Conservation (phyloP, 37 sponge, comb jelly and placozoan genomes). For the Chondrilla cf. caribensis region DNA sequence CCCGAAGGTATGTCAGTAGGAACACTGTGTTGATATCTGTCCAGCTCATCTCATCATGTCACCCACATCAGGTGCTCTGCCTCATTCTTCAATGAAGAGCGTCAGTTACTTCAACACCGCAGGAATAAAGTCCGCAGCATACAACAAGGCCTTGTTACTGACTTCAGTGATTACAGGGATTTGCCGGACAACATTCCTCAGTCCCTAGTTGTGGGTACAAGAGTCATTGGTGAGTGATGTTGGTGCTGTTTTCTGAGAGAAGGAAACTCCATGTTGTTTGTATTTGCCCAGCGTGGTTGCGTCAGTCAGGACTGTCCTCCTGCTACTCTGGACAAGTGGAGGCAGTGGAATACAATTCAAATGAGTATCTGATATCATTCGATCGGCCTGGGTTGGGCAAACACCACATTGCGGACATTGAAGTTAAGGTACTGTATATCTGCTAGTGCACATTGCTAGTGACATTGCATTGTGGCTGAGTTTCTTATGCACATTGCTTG, state of each 20-base stretch:
- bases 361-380: constrained; percentile 82
- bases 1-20: constrained; percentile 56
- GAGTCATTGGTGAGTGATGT: constrained; percentile 69
- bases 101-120: constrained; percentile 55
- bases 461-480: too few species aligned
- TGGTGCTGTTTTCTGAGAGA: not conserved
- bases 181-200: constrained; percentile 82
- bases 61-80: constrained; percentile 42
- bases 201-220: constrained; percentile 79
- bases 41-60: too few species aligned
- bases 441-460: too few species aligned
- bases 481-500: too few species aligned
- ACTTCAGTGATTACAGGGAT: constrained; percentile 66
- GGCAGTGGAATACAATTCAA: constrained; percentile 71
- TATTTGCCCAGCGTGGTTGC: constrained; percentile 48
- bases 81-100: constrained; percentile 78
- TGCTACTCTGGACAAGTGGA: constrained; percentile 85
- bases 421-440: constrained; percentile 69
- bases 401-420: constrained; percentile 64
- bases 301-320: constrained; percentile 31
- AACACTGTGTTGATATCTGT: too few species aligned
- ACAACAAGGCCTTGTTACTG: constrained; percentile 31
- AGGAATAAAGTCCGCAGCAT: constrained; percentile 69
- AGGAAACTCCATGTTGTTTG: not conserved
- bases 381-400: constrained; percentile 79